A percentile compares a stretch with the other conserved stretches of the same genome.
These are phyloP conservation scores for Ceratosolen solmsi DNA, from an alignment of 1,140 invertebrate species.

Conservation along the genomic window DNA sequence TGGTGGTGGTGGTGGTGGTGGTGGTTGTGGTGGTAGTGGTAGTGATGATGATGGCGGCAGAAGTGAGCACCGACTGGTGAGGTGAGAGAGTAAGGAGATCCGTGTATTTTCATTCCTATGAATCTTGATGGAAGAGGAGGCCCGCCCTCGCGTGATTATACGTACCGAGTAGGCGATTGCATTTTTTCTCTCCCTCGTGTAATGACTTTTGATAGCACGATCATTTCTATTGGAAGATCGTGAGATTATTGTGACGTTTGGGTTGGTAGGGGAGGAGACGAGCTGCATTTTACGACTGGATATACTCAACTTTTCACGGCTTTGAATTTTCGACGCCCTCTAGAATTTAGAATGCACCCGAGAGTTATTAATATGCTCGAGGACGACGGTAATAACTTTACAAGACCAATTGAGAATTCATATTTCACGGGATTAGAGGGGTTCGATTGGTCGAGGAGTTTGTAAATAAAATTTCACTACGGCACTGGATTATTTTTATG, in stretches of 20 bases:
- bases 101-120: constrained; percentile 18
- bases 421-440: neutral
- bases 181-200: neutral
- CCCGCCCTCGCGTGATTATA: neutral
- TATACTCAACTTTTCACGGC: neutral
- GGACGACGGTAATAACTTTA: neutral
- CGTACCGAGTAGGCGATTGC: neutral
- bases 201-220: too few species aligned
- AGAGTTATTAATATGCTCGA: neutral
- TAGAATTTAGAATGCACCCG: neutral
- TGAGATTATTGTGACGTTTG: too few species aligned
- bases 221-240: too few species aligned
- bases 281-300: too few species aligned
- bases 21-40: too few species aligned
- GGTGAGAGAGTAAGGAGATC: constrained; percentile 17
- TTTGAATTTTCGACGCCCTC: neutral
- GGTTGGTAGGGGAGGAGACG: too few species aligned
- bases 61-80: neutral
- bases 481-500: too few species aligned
- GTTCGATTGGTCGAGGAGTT: neutral
- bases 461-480: too few species aligned
- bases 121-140: constrained; percentile 27
- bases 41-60: too few species aligned
- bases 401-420: neutral
- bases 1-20: too few species aligned